Evolutionary conservation across 2,797 vertebrate genomes (phyloP), one percentile per base, ranked within the genome.

Genomic region (Trematomus bernacchii): DNA sequence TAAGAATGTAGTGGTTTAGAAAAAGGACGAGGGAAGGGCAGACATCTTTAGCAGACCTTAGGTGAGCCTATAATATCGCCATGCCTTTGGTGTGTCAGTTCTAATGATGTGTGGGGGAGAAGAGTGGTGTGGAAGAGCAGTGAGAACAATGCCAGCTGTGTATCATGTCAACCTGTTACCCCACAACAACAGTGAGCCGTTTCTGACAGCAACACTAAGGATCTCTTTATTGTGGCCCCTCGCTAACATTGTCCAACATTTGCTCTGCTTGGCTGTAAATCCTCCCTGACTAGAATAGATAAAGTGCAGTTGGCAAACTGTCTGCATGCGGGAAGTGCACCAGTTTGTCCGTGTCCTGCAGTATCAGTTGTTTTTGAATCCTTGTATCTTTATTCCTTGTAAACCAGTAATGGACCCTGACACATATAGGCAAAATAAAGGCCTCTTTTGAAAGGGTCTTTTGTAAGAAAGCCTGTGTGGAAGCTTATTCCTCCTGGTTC

Each of bases 81-180:
- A 3, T 65, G 64, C 77, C 85, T 87, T 92, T 91, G 87, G 85
- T 88, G 87, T 86, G 87, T 87, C 86, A 75, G 84, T 79, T 85
- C 82, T 90, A 91, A 92, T 90, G 89, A 92, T 88, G 89, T 88
- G 89, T 66, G 82, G 60, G 79, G 59, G 71, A 59, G 62, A 19
- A 27, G 85, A 64, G 79, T 48, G 77, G 71, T 21, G 69, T 33
- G 77, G 73, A 71, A 42, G 73, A 73, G 73, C 82, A 79, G 81
- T 93, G 94, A 93, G 94, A 95, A 93, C 84, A 62, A 63, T 47
- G 80, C 78, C 94, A 95, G 94, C 94, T 95, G 94, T 90, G 90
- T 86, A 52, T 87, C 83, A 82, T 79, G 81, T 91, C 89, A 89
- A 92, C 91, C 89, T 91, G 90, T 92, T 92, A 87, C 83, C 79